A percentile compares a stretch with the other conserved stretches of the same genome.
These are phyloP conservation scores for Diplazon laetatorius DNA, from an alignment of 2,888 invertebrate genomes.

Conservation along the genomic window DNA sequence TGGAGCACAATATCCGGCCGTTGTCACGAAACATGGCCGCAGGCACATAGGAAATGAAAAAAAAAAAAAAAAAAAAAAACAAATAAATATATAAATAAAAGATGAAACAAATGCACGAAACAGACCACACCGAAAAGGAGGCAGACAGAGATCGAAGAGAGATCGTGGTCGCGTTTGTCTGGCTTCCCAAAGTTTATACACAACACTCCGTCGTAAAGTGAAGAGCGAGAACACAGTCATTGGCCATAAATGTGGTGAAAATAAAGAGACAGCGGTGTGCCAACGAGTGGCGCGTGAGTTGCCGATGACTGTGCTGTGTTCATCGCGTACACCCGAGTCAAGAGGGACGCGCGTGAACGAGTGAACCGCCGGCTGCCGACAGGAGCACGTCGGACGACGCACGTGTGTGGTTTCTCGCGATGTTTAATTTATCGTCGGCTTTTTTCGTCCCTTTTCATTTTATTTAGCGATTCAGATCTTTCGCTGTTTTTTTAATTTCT, in stretches of 20 bases:
- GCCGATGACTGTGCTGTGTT: slow-evolving; percentile 38
- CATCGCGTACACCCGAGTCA: not conserved
- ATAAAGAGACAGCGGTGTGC: not conserved
- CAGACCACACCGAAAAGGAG: slow-evolving; percentile 11
- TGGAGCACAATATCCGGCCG: slow-evolving; percentile 27
- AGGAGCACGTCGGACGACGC: slow-evolving; percentile 18
- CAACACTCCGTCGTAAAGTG: slow-evolving; percentile 20
- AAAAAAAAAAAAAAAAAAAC: slow-evolving; percentile 15
- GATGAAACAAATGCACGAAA: slow-evolving; percentile 37
- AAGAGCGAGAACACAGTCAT: slow-evolving; percentile 4
- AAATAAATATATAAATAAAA: slow-evolving; percentile 6
- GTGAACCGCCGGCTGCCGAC: slow-evolving; percentile 16
- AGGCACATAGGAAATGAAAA: not conserved
- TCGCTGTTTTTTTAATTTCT: not conserved
- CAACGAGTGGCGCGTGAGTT: not conserved
- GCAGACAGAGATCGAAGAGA: slow-evolving; percentile 39
- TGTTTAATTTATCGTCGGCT: slow-evolving; percentile 24
- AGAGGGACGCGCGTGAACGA: slow-evolving; percentile 29
- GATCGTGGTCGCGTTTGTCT: slow-evolving; percentile 25
- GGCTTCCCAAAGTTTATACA: slow-evolving; percentile 51
- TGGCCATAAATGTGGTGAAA: slow-evolving; percentile 4
- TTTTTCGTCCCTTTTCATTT: too few relatives aligned
- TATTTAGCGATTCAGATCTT: not conserved
- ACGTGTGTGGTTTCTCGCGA: slow-evolving; percentile 47
- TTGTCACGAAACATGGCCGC: slow-evolving; percentile 18